Evolutionary conservation across 2,113 vertebrate genomes (phyloP).

Genomic region (Leiothrix lutea): DNA sequence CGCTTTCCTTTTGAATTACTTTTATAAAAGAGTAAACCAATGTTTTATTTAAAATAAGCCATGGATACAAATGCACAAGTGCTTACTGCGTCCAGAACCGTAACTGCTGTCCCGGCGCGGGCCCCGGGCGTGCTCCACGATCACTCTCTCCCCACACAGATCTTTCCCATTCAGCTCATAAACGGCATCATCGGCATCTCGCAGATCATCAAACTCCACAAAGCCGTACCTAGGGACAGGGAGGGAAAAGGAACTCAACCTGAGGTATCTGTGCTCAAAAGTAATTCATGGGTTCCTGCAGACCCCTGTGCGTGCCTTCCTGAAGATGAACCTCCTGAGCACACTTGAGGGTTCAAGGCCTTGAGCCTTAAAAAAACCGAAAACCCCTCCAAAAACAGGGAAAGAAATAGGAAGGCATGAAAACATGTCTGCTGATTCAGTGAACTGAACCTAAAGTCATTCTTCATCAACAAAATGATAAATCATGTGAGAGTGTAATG

Average conservation of each 20-base stretch:
- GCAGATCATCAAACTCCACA: conserved; percentile 95
- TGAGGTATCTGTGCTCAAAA: accelerated
- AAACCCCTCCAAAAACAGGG: neutral
- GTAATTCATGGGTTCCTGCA: neutral
- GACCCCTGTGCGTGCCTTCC: accelerated
- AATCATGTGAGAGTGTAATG: neutral
- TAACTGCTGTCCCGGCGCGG: conserved; percentile 89
- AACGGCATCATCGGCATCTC: conserved; percentile 94
- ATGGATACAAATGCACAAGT: conserved; percentile 66
- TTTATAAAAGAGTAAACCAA: neutral
- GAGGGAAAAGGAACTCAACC: neutral
- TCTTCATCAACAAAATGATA: neutral
- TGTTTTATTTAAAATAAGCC: conserved; percentile 47
- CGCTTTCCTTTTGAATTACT: conserved; percentile 2
- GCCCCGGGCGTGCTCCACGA: conserved; percentile 83
- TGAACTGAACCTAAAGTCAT: neutral
- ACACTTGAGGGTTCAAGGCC: neutral
- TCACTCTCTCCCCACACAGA: conserved; percentile 90
- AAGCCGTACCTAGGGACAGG: conserved; percentile 85
- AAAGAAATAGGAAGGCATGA: neutral
- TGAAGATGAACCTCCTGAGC: neutral
- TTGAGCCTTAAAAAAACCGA: accelerated
- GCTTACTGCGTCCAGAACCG: conserved; percentile 90
- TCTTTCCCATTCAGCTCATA: conserved; percentile 97
- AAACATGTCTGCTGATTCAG: accelerated